Evolutionary conservation across 2,888 invertebrate genomes (phyloP), one percentile per base, ranked within the genome.

Genomic region (Ophion obscuratus): DNA sequence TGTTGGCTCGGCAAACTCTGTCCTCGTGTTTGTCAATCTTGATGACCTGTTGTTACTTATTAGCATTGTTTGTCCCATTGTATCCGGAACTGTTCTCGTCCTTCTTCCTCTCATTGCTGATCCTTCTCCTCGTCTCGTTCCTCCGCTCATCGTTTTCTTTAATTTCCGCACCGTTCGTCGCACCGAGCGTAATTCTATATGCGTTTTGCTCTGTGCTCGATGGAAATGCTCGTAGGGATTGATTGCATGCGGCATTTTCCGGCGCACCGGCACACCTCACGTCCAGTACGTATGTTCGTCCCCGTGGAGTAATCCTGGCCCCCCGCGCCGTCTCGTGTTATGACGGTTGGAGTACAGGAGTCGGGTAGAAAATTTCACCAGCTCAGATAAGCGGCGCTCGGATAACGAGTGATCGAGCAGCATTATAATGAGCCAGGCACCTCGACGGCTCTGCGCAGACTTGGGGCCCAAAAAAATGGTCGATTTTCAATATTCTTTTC

Each of bases 191-290:
- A 68, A 61, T 14, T 59, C 44, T 62, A 64, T 71, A 24, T 47
- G 53, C 44, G 62, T 62, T 31, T 57, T 36, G 31, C 24, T 59
- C 9, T 77, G 20, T 66, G 20, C 24, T 68, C 27, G 57, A 44
- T 70, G 59, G 73, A 73, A 71, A 83, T 73, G 59, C 71, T 59
- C 20, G 66, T 66, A 59, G 31, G 27, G 27, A 59, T 71, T 66
- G 36, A 67, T 73, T 44, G 81, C 81, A 81, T 81, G 81, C 59
- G 36, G 44, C 57, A 67, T 74, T 81, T 53, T 44, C 57, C 40
- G 53, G 57, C 53, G 62, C 62, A 64, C 53, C 47, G 20, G 14
- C 61, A 67, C 57, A 67, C 27, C 10, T 67, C 67, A 77, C 67
- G 11, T 31, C 27, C 40, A 36, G 7, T 53, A 44, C 62, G 40